A percentile compares a stretch with the other conserved stretches of the same genome.
phyloP scores from a whole-genome alignment of 1,140 invertebrate species.

The Orussus abietinus region DNA sequence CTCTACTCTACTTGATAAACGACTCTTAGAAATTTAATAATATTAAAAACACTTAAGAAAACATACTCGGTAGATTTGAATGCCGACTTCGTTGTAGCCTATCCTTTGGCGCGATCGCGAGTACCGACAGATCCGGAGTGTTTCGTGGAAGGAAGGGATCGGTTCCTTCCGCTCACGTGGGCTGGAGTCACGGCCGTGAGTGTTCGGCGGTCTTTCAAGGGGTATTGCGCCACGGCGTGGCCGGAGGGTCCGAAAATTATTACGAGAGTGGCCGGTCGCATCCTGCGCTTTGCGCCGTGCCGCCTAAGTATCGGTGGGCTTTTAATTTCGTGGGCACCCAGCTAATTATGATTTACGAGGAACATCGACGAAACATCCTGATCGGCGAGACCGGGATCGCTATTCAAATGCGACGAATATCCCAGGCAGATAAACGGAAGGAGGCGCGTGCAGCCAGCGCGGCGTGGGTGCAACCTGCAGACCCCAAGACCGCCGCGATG shows the following conservation, averaged over 20 bases:
- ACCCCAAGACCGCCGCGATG: conserved; percentile 6
- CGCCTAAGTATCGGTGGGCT: conserved; percentile 14
- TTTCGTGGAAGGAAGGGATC: conserved; percentile 2
- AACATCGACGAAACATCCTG: conserved; percentile 46
- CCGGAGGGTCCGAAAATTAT: too few species aligned
- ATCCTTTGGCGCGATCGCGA: too few species aligned
- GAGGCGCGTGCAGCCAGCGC: too few species aligned
- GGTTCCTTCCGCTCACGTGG: conserved; percentile 1
- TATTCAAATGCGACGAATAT: conserved; percentile 51
- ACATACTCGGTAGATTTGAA: too few species aligned
- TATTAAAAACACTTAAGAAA: too few species aligned
- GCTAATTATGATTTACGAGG: conserved; percentile 52
- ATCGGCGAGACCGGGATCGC: conserved; percentile 45
- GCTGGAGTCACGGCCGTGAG: too few species aligned
- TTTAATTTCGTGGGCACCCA: conserved; percentile 42
- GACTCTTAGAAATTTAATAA: too few species aligned
- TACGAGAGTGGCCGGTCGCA: conserved; percentile 26
- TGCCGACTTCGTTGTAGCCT: too few species aligned
- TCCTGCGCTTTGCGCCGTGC: conserved; percentile 12
- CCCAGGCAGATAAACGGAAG: conserved; percentile 37
- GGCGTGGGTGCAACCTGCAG: conserved; percentile 26
- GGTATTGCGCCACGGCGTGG: too few species aligned
- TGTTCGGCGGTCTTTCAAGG: conserved; percentile 26
- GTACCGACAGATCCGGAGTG: too few species aligned
- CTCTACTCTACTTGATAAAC: too few species aligned